These are phyloP conservation scores for Microplitis manilae DNA, from an alignment of 2,888 invertebrate species.

Conservation along the genomic window DNA sequence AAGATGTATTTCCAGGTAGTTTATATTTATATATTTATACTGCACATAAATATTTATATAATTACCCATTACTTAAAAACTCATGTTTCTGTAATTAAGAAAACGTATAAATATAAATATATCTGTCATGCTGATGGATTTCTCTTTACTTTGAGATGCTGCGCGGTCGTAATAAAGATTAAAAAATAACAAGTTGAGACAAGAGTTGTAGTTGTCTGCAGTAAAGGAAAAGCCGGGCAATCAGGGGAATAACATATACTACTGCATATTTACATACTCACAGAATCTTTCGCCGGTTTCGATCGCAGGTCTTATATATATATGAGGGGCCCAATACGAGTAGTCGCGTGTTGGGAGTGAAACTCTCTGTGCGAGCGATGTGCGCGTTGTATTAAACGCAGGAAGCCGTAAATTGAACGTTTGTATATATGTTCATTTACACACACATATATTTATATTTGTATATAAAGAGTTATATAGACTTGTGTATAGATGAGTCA, in stretches of 20 bases:
- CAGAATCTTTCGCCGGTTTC: conserved; percentile 21
- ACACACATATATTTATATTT: background rate
- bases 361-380: conserved; percentile 37
- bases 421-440: conserved; percentile 46
- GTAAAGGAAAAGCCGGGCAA: conserved; percentile 26
- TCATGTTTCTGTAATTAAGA: conserved; percentile 4
- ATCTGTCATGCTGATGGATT: background rate
- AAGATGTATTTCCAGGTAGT: conserved; percentile 83
- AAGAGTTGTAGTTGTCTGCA: background rate
- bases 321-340: background rate
- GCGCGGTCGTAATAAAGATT: background rate
- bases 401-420: conserved; percentile 62
- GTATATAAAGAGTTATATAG: background rate
- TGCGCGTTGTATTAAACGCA: conserved; percentile 56
- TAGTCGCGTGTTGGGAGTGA: conserved; percentile 42
- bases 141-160: background rate
- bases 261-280: conserved; percentile 11
- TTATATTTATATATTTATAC: conserved; percentile 10
- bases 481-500: conserved; percentile 20
- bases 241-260: conserved; percentile 35
- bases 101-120: background rate
- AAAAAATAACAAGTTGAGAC: background rate
- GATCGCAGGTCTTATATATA: conserved; percentile 1
- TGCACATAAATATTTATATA: background rate
- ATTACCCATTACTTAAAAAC: background rate